A percentile compares a stretch with the other conserved stretches of the same genome.
These are phyloP conservation scores for Isoperla grammatica DNA, from an alignment of 2,888 invertebrate genomes.

Conservation along the genomic window DNA sequence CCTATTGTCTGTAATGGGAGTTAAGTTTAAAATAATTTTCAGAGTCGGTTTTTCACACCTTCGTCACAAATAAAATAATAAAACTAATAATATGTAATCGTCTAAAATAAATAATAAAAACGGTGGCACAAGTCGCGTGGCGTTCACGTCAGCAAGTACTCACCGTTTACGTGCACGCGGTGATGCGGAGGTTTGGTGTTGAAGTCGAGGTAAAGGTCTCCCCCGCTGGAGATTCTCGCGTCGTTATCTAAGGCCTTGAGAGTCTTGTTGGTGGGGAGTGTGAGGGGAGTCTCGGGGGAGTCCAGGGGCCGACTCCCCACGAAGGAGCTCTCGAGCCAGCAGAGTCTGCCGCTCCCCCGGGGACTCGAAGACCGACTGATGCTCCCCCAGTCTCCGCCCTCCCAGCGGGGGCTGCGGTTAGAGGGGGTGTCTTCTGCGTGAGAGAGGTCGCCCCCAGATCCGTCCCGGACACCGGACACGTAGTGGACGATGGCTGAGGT, in stretches of 20 bases:
- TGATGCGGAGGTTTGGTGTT: constrained; percentile 28
- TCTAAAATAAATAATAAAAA: constrained; percentile 13
- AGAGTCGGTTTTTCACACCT: too few species aligned
- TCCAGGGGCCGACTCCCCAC: constrained; percentile 79
- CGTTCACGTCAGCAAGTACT: constrained; percentile 31
- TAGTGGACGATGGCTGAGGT: constrained; percentile 91
- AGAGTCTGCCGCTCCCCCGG: constrained; percentile 62
- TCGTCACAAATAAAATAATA: constrained; percentile 7
- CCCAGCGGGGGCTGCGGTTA: constrained; percentile 25
- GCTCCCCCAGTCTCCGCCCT: constrained; percentile 35
- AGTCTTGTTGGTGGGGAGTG: constrained; percentile 24
- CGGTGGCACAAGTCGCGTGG: not conserved
- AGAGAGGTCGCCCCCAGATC: constrained; percentile 36
- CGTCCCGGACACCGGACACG: constrained; percentile 54
- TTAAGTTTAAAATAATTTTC: too few species aligned
- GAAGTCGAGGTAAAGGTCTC: constrained; percentile 35
- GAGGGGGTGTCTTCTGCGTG: not conserved
- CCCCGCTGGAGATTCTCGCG: constrained; percentile 44
- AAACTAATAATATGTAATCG: constrained; percentile 14
- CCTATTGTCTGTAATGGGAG: too few species aligned
- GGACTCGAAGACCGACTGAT: constrained; percentile 36
- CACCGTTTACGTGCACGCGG: constrained; percentile 31
- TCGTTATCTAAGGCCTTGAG: constrained; percentile 42
- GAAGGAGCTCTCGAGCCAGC: constrained; percentile 91
- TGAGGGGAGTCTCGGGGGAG: constrained; percentile 74